A percentile compares a stretch with the other conserved stretches of the same genome.
phyloP scores from a whole-genome alignment of 2,888 invertebrate species.

The Patella caerulea region DNA sequence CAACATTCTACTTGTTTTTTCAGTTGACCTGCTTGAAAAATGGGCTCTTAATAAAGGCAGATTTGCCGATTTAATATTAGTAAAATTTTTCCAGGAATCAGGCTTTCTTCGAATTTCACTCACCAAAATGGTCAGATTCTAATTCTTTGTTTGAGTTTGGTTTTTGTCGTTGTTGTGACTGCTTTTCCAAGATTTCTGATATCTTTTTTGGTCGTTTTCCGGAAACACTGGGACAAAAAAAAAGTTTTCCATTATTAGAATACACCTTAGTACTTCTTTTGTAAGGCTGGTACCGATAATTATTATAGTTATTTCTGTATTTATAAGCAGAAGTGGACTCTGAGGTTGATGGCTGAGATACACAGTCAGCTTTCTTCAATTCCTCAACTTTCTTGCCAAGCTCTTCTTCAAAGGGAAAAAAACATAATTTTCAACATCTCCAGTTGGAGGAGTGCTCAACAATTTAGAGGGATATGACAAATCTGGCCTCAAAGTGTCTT shows the following conservation, averaged over 20 bases:
- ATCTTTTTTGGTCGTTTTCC: background rate
- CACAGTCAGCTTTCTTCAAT: too few relatives aligned
- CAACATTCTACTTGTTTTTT: too few relatives aligned
- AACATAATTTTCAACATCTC: background rate
- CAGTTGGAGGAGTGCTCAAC: background rate
- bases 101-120: background rate
- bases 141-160: background rate
- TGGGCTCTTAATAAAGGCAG: background rate
- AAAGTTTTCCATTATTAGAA: background rate
- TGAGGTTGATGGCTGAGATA: too few relatives aligned
- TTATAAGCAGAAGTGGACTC: too few relatives aligned
- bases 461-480: background rate
- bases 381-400: background rate
- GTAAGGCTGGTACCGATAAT: background rate
- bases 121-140: background rate
- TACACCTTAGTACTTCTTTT: background rate
- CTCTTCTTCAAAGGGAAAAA: background rate
- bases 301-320: background rate
- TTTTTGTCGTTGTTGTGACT: background rate
- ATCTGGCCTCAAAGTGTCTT: background rate
- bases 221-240: too few relatives aligned
- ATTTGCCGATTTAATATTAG: background rate
- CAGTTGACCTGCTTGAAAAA: slow-evolving; percentile 17
- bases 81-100: background rate
- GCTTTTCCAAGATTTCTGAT: background rate